Evolutionary conservation across 2,797 vertebrate species (phyloP).

Genomic region (Petrocephalus sullivani): DNA sequence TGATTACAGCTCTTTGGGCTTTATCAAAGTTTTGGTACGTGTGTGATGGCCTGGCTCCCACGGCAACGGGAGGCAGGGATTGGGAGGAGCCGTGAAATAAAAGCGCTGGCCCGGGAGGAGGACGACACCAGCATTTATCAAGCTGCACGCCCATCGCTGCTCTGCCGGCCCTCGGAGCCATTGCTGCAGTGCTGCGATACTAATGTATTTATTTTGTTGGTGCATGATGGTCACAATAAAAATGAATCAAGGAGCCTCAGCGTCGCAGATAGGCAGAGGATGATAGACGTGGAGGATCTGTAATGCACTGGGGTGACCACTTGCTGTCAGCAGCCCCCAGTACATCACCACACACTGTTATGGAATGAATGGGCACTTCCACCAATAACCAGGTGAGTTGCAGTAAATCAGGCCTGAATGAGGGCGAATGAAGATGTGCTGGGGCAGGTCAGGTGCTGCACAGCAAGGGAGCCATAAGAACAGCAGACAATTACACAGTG

Average conservation of each 20-base stretch:
- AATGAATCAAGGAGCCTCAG: not conserved
- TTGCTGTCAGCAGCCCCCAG: not conserved
- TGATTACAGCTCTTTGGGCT: not conserved
- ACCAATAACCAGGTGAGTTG: not conserved
- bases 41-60: not conserved
- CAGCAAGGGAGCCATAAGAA: not conserved
- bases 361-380: not conserved
- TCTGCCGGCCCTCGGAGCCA: not conserved
- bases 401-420: constrained; percentile 6
- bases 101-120: not conserved
- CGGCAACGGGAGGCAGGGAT: not conserved
- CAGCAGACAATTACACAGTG: not conserved
- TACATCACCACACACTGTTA: not conserved
- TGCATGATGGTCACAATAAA: not conserved
- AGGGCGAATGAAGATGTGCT: not conserved
- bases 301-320: not conserved
- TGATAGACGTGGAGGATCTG: not conserved
- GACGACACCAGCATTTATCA: not conserved
- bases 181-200: not conserved
- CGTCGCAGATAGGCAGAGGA: not conserved
- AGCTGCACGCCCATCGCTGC: not conserved
- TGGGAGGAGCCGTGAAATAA: not conserved
- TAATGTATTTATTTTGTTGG: not conserved
- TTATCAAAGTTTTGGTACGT: not conserved
- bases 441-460: not conserved